Evolutionary conservation across 2,113 vertebrate genomes (phyloP).

Genomic region (Isurus oxyrinchus): DNA sequence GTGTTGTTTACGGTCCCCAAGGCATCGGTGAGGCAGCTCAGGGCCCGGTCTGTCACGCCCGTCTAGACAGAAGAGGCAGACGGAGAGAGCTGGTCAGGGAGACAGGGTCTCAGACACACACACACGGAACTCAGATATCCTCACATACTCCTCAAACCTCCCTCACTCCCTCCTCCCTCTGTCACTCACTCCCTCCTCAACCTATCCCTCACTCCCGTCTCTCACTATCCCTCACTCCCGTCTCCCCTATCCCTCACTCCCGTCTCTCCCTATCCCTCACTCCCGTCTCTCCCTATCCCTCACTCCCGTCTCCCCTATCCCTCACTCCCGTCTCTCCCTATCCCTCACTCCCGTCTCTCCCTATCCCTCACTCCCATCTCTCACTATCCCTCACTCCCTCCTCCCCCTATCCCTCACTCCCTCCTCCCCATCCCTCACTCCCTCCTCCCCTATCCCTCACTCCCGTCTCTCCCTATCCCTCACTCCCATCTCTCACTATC

Average conservation of each 20-base stretch:
- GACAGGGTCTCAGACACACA: conserved; percentile 40
- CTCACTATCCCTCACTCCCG: conserved; percentile 41
- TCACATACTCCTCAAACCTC: conserved; percentile 45
- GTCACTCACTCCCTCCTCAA: conserved; percentile 43
- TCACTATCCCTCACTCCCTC: no score
- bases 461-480: no score
- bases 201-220: not conserved
- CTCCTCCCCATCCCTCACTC: no score
- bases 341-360: no score
- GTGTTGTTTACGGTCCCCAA: conserved; percentile 40
- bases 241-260: not conserved
- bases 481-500: not conserved
- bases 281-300: conserved; percentile 43
- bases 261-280: not conserved
- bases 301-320: not conserved
- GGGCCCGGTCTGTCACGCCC: conserved; percentile 48
- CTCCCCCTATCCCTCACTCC: no score
- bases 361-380: no score
- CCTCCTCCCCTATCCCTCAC: no score
- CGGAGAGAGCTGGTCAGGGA: conserved; percentile 39
- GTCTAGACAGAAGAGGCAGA: conserved; percentile 55
- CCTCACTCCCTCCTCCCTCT: conserved; percentile 40
- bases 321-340: not conserved
- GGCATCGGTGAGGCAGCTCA: conserved; percentile 50
- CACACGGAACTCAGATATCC: conserved; percentile 42